Percentiles rank a stretch among this genome's conserved stretches.
Conservation (phyloP, 2,113 vertebrate genomes). For the Oplegnathus fasciatus region DNA sequence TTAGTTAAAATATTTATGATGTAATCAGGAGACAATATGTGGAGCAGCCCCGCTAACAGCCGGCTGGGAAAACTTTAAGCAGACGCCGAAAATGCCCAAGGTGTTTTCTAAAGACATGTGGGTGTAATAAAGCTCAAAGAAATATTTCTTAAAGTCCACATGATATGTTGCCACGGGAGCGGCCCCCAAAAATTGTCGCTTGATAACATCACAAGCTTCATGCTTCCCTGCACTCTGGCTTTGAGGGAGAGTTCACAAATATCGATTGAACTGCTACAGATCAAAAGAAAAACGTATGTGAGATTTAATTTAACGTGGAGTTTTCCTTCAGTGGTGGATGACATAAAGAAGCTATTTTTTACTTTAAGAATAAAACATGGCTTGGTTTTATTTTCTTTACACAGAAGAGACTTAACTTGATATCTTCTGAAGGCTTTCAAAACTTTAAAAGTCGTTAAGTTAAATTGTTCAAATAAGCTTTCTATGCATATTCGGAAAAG, state of each 20-base stretch:
- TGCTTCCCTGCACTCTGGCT: conserved; percentile 61
- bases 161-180: conserved; percentile 55
- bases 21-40: conserved; percentile 72
- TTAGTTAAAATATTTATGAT: conserved; percentile 75
- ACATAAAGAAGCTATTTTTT: conserved; percentile 23
- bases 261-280: conserved; percentile 56
- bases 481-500: neutral
- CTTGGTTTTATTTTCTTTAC: conserved; percentile 10
- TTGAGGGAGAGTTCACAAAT: conserved; percentile 57
- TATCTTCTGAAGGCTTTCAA: neutral
- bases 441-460: neutral
- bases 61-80: conserved; percentile 51
- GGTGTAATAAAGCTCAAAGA: conserved; percentile 70
- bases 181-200: conserved; percentile 45
- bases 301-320: conserved; percentile 47
- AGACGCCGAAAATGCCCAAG: conserved; percentile 56
- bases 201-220: conserved; percentile 71
- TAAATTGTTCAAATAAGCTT: conserved; percentile 13
- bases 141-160: conserved; percentile 62
- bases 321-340: conserved; percentile 9
- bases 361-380: conserved; percentile 10
- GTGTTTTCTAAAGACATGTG: conserved; percentile 72
- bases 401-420: neutral
- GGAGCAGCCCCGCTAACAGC: conserved; percentile 43
- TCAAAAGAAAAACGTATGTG: conserved; percentile 65